A percentile compares a stretch with the other conserved stretches of the same genome.
Conservation (phyloP, 2,888 invertebrate genomes). For the Tenthredo scrophulariae region DNA sequence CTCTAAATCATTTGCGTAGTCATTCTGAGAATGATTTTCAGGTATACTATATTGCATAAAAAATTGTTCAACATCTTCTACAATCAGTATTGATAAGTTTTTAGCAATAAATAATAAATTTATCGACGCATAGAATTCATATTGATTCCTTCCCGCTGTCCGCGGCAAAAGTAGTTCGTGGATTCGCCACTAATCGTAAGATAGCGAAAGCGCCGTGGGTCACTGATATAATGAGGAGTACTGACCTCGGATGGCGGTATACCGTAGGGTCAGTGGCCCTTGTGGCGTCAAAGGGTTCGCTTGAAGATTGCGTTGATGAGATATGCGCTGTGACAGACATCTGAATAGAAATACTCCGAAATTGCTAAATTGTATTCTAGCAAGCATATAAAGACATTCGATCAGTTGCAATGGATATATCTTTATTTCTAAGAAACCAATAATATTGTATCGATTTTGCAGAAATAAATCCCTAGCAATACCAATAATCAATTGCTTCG, state of each 20-base stretch:
- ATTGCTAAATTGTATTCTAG: background rate
- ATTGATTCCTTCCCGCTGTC: background rate
- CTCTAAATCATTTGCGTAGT: background rate
- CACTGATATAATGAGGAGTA: too few species aligned
- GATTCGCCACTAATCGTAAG: background rate
- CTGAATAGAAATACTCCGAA: background rate
- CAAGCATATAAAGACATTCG: background rate
- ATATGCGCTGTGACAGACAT: background rate
- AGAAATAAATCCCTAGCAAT: background rate
- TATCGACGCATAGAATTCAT: background rate
- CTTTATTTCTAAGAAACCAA: too few species aligned
- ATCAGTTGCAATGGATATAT: background rate
- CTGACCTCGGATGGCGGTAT: background rate
- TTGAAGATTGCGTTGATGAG: background rate
- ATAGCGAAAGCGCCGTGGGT: too few species aligned
- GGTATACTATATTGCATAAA: background rate
- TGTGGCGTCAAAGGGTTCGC: background rate
- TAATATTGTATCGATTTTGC: background rate
- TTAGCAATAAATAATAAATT: background rate
- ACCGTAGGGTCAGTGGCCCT: background rate
- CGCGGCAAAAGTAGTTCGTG: background rate
- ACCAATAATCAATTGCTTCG: background rate
- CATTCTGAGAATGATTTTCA: background rate
- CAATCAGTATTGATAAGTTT: background rate
- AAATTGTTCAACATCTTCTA: background rate